Conservation (phyloP, 1,140 invertebrate species). For the Berghia stephanieae region DNA sequence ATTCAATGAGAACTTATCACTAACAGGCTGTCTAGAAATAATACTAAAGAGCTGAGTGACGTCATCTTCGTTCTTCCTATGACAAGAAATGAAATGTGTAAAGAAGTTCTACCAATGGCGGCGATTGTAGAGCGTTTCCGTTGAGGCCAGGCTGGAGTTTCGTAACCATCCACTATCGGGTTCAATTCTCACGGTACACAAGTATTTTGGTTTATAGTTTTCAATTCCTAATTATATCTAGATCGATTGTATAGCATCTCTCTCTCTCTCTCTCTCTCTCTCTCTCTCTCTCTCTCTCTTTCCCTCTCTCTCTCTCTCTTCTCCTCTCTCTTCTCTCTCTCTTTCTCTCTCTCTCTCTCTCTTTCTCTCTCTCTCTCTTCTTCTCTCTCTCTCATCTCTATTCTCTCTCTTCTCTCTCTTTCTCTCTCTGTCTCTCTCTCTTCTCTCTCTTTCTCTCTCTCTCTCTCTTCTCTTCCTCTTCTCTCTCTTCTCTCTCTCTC, state of each 20-base stretch:
- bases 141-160: not conserved
- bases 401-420: not conserved
- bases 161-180: not conserved
- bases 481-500: conserved; percentile 4
- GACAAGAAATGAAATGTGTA: not conserved
- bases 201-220: not conserved
- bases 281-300: not conserved
- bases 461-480: too few species aligned
- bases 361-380: not conserved
- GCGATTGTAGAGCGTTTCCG: too few species aligned
- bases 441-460: not conserved
- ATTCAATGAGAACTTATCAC: too few species aligned
- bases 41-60: not conserved
- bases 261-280: not conserved
- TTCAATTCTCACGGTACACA: not conserved
- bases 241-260: not conserved
- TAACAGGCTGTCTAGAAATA: too few species aligned
- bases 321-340: not conserved
- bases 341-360: not conserved
- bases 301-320: not conserved
- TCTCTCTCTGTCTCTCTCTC: not conserved
- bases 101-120: not conserved
- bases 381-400: not conserved
- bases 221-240: not conserved
- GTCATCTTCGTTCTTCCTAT: too few species aligned